These are phyloP conservation scores for Antechinus stuartii DNA, from an alignment of 2,113 vertebrate species.

Conservation along the genomic window DNA sequence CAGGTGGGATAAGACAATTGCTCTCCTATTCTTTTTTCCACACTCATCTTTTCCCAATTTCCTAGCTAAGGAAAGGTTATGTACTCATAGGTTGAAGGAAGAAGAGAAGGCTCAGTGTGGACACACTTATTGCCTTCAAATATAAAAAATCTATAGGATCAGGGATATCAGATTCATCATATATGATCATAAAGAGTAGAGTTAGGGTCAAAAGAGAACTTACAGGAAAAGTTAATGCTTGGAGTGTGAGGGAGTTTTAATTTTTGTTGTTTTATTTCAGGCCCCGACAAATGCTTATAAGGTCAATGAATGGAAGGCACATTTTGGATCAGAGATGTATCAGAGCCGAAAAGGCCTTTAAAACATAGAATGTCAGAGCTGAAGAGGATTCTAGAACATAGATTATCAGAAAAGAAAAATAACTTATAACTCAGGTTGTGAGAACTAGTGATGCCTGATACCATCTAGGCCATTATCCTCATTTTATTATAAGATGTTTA, in stretches of 20 bases:
- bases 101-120: background rate
- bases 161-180: background rate
- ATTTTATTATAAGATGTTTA: background rate
- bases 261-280: background rate
- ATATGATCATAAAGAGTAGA: background rate
- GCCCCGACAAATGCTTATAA: background rate
- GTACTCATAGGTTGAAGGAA: background rate
- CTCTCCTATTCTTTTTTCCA: background rate
- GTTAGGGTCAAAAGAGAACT: background rate
- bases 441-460: background rate
- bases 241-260: background rate
- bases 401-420: background rate
- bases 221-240: background rate
- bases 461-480: background rate
- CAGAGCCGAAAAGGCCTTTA: background rate
- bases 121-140: background rate
- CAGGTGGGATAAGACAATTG: background rate
- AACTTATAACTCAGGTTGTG: background rate
- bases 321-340: background rate
- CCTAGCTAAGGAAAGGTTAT: background rate
- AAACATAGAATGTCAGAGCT: background rate
- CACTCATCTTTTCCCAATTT: background rate
- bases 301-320: background rate
- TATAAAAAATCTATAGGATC: background rate
- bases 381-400: background rate